Evolutionary conservation across 2,797 vertebrate genomes (phyloP).

Genomic region (Masticophis lateralis): DNA sequence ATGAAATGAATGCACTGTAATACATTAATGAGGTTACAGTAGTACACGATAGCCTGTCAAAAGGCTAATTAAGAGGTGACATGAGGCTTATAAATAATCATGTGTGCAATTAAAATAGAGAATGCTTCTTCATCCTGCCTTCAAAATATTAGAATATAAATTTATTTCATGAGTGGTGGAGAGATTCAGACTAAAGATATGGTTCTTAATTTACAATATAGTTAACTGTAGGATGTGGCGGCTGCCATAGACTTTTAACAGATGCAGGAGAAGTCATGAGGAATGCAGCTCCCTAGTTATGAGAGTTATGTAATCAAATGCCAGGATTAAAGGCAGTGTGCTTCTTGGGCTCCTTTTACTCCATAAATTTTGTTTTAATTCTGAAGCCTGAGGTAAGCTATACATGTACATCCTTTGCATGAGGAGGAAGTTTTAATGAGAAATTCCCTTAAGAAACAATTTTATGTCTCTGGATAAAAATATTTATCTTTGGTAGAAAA

Average conservation of each 20-base stretch:
- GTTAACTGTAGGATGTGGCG: neutral
- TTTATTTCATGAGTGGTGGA: neutral
- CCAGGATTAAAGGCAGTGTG: neutral
- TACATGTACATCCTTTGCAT: neutral
- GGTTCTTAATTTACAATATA: neutral
- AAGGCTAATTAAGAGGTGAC: neutral
- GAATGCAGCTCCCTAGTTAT: neutral
- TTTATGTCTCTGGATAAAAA: neutral
- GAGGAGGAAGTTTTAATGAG: neutral
- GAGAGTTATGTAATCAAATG: neutral
- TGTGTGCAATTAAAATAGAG: neutral
- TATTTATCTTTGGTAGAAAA: neutral
- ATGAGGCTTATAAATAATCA: neutral
- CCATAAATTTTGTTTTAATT: neutral
- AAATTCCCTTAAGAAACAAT: neutral
- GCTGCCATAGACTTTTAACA: neutral
- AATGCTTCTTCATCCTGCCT: neutral
- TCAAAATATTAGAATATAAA: neutral
- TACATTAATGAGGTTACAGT: neutral
- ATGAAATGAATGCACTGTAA: neutral
- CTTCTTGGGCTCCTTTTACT: neutral
- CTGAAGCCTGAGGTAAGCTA: neutral
- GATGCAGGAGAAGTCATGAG: neutral
- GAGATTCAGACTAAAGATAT: neutral
- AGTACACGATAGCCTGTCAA: neutral